Evolutionary conservation across 2,113 vertebrate species (phyloP).

Genomic region (Gymnorhina tibicen): DNA sequence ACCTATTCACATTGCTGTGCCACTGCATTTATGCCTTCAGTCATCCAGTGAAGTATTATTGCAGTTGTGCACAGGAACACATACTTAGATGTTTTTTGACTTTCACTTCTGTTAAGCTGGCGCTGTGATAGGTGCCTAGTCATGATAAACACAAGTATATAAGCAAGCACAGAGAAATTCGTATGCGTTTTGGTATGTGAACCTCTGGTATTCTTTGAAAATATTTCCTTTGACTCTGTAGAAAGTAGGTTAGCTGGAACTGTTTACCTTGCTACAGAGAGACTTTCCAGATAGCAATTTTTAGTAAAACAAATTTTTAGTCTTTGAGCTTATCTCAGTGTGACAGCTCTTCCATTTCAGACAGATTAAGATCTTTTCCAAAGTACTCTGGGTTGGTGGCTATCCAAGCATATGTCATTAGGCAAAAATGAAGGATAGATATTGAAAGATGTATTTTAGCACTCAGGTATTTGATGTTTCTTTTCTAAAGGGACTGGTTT

Average conservation of each 20-base stretch:
- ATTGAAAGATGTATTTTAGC: constrained; percentile 1
- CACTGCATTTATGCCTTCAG: not conserved
- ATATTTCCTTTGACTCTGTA: constrained; percentile 1
- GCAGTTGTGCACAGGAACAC: not conserved
- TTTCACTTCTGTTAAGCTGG: not conserved
- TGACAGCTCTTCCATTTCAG: constrained; percentile 42
- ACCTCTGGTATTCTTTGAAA: constrained; percentile 12
- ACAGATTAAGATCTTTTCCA: constrained; percentile 36
- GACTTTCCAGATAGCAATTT: constrained; percentile 21
- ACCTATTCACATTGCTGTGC: not conserved
- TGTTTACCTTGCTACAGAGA: constrained; percentile 34
- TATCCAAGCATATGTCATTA: constrained; percentile 44
- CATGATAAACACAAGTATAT: not conserved
- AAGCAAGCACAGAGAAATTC: not conserved
- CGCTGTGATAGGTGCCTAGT: not conserved
- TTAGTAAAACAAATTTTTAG: constrained; percentile 19
- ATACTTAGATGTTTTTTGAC: not conserved
- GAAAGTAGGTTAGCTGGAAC: constrained; percentile 29
- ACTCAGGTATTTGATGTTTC: not conserved
- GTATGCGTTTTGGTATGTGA: not conserved
- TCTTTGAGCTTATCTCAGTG: constrained; percentile 32
- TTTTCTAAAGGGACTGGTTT: not conserved
- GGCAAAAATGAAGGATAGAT: constrained; percentile 13
- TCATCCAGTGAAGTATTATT: not conserved
- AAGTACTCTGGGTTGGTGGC: not conserved